A percentile compares a stretch with the other conserved stretches of the same genome.
phyloP scores from a whole-genome alignment of 2,113 vertebrate genomes.

The Emydocephalus ijimae region DNA sequence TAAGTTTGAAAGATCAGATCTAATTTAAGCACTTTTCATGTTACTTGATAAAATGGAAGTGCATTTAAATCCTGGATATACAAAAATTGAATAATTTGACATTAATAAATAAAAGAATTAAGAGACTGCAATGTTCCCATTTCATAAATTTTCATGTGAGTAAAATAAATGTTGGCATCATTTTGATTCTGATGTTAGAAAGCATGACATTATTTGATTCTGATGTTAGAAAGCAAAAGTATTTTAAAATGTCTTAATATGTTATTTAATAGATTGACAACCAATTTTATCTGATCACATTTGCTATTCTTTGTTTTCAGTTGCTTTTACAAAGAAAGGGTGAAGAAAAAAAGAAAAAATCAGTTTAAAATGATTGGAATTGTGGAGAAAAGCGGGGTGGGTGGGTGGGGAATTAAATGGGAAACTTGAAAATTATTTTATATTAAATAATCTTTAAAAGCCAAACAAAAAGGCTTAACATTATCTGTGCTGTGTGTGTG shows the following conservation, averaged over 20 bases:
- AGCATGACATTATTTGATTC: not conserved
- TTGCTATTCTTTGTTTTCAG: not conserved
- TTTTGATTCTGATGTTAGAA: not conserved
- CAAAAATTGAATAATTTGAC: conserved; percentile 26
- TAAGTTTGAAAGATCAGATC: conserved; percentile 48
- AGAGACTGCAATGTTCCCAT: not conserved
- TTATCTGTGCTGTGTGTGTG: not conserved
- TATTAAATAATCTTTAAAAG: not conserved
- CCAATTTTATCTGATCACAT: not conserved
- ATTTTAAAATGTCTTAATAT: not conserved
- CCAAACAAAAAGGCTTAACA: not conserved
- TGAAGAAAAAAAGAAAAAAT: not conserved
- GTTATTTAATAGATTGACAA: not conserved
- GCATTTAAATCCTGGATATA: conserved; percentile 34
- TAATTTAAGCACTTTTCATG: conserved; percentile 41
- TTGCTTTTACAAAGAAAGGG: not conserved
- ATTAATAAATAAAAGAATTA: not conserved
- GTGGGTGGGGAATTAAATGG: not conserved
- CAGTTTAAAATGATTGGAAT: not conserved
- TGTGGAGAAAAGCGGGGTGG: not conserved
- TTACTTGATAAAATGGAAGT: conserved; percentile 41
- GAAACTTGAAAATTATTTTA: not conserved
- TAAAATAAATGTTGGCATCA: not conserved
- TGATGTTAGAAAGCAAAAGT: not conserved
- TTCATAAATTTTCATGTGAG: not conserved